A percentile compares a stretch with the other conserved stretches of the same genome.
These are phyloP conservation scores for Tipula lateralis DNA, from an alignment of 2,888 invertebrate genomes.

Conservation along the genomic window DNA sequence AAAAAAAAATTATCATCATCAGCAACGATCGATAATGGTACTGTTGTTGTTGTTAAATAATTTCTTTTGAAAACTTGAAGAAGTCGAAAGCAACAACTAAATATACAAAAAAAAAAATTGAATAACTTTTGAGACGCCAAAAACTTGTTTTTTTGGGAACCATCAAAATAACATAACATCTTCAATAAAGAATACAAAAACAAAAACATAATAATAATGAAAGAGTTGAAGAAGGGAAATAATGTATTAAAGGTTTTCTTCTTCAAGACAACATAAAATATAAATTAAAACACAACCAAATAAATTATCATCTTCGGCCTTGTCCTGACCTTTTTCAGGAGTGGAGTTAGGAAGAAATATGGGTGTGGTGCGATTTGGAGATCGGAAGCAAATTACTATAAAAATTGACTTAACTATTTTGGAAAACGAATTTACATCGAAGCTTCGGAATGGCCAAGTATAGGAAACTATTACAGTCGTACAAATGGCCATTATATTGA, in stretches of 20 bases:
- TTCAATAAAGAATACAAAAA: neutral
- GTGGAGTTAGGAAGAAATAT: neutral
- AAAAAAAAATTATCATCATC: neutral
- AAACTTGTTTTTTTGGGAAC: slow-evolving; percentile 5
- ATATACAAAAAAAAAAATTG: slow-evolving; percentile 3
- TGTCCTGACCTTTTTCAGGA: slow-evolving; percentile 19
- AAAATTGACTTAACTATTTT: too few relatives aligned
- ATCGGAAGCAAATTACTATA: neutral
- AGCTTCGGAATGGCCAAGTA: too few relatives aligned
- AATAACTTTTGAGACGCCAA: slow-evolving; percentile 11
- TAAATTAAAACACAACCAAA: slow-evolving; percentile 9
- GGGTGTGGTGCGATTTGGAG: neutral
- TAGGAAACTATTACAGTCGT: too few relatives aligned
- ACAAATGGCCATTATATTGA: too few relatives aligned
- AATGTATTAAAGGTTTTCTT: neutral
- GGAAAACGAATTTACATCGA: too few relatives aligned
- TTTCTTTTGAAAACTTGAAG: neutral
- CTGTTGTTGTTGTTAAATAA: neutral
- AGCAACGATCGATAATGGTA: neutral
- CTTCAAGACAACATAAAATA: neutral
- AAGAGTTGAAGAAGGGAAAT: slow-evolving; percentile 1
- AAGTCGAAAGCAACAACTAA: neutral
- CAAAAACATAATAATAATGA: neutral
- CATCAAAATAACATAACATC: neutral
- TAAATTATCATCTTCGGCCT: neutral